Conservation (phyloP, 2,888 invertebrate genomes). For the Ceramica pisi region DNA sequence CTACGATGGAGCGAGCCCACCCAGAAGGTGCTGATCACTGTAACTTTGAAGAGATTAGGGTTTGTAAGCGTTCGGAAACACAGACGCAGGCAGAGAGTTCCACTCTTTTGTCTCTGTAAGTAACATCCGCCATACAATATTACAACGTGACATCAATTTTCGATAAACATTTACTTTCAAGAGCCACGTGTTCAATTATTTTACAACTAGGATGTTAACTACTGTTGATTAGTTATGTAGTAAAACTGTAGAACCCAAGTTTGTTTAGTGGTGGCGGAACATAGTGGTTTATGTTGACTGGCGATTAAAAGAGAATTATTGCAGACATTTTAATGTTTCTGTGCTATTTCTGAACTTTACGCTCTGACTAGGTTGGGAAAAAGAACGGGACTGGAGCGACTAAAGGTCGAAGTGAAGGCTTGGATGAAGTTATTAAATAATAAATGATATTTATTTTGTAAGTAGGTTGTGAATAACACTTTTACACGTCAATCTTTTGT, state of each 20-base stretch:
- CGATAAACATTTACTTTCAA: not conserved
- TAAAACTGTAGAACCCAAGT: slow-evolving; percentile 27
- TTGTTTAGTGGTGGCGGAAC: slow-evolving; percentile 16
- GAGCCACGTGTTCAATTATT: slow-evolving; percentile 11
- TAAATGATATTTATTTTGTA: too few relatives aligned
- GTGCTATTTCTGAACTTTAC: slow-evolving; percentile 7
- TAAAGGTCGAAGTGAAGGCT: not conserved
- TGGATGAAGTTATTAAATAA: too few relatives aligned
- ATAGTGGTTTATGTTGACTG: slow-evolving; percentile 18
- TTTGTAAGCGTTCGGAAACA: too few relatives aligned
- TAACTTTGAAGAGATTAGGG: too few relatives aligned
- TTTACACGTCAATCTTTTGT: too few relatives aligned
- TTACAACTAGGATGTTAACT: slow-evolving; percentile 14
- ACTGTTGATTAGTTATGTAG: slow-evolving; percentile 22
- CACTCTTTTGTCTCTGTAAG: too few relatives aligned
- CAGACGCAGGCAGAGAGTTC: too few relatives aligned
- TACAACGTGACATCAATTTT: slow-evolving; percentile 3
- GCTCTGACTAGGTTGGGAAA: not conserved
- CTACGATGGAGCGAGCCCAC: too few relatives aligned
- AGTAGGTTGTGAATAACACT: too few relatives aligned
- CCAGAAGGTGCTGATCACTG: too few relatives aligned
- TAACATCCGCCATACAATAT: not conserved
- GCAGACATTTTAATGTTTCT: slow-evolving; percentile 26
- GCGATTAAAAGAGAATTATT: slow-evolving; percentile 35
- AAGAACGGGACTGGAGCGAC: not conserved